phyloP scores from a whole-genome alignment of 2,888 invertebrate species.

The Gastrophysa polygoni region DNA sequence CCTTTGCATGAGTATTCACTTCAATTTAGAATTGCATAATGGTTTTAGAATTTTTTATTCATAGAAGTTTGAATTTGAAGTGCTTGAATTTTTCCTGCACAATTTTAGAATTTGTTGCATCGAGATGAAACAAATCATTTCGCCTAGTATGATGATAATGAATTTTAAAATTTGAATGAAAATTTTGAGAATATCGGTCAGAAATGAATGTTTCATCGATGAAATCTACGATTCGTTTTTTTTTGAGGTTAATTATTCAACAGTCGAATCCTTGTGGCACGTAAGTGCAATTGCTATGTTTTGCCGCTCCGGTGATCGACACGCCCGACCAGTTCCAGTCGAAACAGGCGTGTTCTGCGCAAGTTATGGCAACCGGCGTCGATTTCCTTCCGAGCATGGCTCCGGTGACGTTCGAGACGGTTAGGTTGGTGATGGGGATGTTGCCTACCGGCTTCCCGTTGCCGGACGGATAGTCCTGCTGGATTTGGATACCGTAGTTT shows the following conservation, averaged over 20 bases:
- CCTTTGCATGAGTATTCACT: too few relatives aligned
- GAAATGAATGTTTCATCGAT: too few relatives aligned
- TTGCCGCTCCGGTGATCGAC: conserved; percentile 24
- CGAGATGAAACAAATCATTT: too few relatives aligned
- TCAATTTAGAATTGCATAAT: too few relatives aligned
- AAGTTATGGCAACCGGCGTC: conserved; percentile 29
- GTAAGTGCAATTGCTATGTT: conserved; percentile 25
- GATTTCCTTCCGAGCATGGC: conserved; percentile 26
- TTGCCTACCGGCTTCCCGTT: conserved; percentile 33
- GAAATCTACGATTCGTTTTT: neutral
- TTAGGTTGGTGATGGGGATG: conserved; percentile 35
- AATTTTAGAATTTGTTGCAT: too few relatives aligned
- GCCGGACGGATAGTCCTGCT: conserved; percentile 36
- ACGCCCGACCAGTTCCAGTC: conserved; percentile 36
- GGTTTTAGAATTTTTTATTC: too few relatives aligned
- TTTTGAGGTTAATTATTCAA: conserved; percentile 10
- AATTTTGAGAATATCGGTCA: too few relatives aligned
- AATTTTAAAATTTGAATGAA: too few relatives aligned
- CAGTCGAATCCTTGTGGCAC: conserved; percentile 32
- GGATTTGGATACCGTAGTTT: conserved; percentile 32
- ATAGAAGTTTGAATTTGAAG: too few relatives aligned
- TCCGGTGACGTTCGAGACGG: conserved; percentile 30
- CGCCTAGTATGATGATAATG: too few relatives aligned
- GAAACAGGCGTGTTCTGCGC: conserved; percentile 34
- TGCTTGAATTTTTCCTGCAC: too few relatives aligned